Evolutionary conservation across 23 tunicate species (phyloP).

Genomic region (Trididemnum miniatum): DNA sequence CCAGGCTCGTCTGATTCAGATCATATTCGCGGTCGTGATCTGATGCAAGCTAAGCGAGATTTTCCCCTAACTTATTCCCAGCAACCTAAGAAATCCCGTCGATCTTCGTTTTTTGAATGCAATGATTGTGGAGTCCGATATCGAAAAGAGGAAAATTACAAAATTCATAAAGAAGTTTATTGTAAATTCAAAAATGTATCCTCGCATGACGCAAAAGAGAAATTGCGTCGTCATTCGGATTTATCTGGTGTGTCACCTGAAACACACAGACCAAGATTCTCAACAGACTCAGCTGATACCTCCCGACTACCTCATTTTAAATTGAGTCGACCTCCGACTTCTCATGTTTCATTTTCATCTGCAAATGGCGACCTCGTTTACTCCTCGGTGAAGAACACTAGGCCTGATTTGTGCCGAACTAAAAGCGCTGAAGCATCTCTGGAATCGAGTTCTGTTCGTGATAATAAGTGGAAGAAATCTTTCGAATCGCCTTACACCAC

Average conservation of each 20-base stretch:
- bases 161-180: slow-evolving; percentile 55
- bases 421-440: slow-evolving; percentile 71
- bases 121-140: slow-evolving; percentile 66
- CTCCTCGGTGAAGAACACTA: background rate
- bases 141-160: slow-evolving; percentile 59
- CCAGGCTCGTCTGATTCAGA: background rate
- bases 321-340: background rate
- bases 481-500: no score
- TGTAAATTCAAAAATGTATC: slow-evolving; percentile 35
- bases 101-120: slow-evolving; percentile 51
- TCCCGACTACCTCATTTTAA: background rate
- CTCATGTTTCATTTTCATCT: background rate
- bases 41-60: slow-evolving; percentile 21
- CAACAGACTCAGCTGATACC: no score
- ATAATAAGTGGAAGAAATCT: background rate
- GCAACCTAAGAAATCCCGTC: slow-evolving; percentile 30
- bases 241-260: background rate
- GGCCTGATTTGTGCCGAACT: slow-evolving; percentile 56
- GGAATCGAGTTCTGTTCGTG: slow-evolving; percentile 6
- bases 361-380: background rate
- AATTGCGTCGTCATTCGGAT: background rate
- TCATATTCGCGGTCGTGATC: background rate
- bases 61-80: background rate
- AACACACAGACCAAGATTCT: no score
- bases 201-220: no score